A percentile compares a stretch with the other conserved stretches of the same genome.
Evolutionary conservation across 2,888 invertebrate species (phyloP).

Genomic region (Odontomyia ornata): DNA sequence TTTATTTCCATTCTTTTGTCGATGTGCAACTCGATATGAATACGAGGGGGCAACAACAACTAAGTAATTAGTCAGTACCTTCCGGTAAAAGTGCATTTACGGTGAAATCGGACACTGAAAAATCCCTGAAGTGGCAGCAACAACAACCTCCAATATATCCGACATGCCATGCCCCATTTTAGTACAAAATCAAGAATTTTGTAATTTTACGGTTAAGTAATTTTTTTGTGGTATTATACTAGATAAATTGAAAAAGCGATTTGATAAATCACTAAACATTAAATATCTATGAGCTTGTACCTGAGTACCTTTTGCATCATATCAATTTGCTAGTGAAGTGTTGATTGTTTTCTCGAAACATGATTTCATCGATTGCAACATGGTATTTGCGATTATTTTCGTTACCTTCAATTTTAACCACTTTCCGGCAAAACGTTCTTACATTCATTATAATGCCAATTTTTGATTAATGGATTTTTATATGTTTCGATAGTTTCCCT

Average conservation of each 20-base stretch:
- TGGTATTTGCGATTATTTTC: no score
- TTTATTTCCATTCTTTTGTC: background rate
- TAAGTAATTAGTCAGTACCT: slow-evolving; percentile 37
- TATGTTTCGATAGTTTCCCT: background rate
- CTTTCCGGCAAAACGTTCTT: slow-evolving; percentile 33
- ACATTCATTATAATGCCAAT: slow-evolving; percentile 15
- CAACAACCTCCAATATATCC: background rate
- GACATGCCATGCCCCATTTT: no score
- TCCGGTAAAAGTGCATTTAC: slow-evolving; percentile 47
- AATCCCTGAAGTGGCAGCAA: background rate
- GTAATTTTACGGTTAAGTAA: slow-evolving; percentile 44
- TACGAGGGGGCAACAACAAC: background rate
- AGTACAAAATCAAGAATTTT: slow-evolving; percentile 10
- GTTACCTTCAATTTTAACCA: no score
- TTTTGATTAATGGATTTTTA: slow-evolving; percentile 26
- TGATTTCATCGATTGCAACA: background rate
- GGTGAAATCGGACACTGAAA: slow-evolving; percentile 32
- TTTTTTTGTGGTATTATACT: slow-evolving; percentile 34
- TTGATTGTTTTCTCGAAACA: background rate
- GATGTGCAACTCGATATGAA: background rate
- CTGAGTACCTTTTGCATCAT: background rate
- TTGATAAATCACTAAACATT: slow-evolving; percentile 33
- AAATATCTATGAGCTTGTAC: slow-evolving; percentile 35
- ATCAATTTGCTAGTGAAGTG: background rate
- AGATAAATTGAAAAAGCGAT: slow-evolving; percentile 28